Evolutionary conservation across 2,888 invertebrate genomes (phyloP).

Genomic region (Drosophila ustulata): DNA sequence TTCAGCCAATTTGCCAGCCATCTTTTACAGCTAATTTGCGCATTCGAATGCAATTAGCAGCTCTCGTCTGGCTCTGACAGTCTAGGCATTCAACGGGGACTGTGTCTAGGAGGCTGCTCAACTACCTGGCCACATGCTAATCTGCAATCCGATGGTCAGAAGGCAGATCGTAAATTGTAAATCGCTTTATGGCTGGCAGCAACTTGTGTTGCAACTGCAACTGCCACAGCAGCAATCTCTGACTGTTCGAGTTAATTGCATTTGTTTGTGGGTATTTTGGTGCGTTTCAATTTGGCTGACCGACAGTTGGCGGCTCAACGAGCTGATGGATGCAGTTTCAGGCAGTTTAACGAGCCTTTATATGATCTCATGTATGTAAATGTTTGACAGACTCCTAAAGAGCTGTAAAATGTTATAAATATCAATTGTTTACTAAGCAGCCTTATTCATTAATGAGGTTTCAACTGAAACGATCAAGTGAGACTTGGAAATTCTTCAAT

Average conservation of each 20-base stretch:
- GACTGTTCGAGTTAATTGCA: conserved; percentile 45
- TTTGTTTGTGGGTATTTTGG: conserved; percentile 19
- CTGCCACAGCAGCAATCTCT: conserved; percentile 3
- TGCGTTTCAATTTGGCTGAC: conserved; percentile 13
- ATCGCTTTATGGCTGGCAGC: conserved; percentile 23
- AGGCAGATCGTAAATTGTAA: conserved; percentile 28
- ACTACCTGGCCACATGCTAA: conserved; percentile 45
- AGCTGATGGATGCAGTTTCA: conserved; percentile 8
- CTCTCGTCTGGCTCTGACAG: conserved; percentile 9
- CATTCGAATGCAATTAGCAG: conserved; percentile 64
- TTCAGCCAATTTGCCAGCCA: conserved; percentile 29
- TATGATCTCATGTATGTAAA: conserved; percentile 6
- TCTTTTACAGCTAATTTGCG: conserved; percentile 51
- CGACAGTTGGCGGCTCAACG: conserved; percentile 1
- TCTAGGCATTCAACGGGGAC: background rate
- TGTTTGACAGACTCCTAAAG: background rate
- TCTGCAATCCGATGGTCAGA: conserved; percentile 32
- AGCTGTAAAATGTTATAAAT: conserved; percentile 5
- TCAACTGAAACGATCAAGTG: background rate
- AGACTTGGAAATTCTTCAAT: too few species aligned
- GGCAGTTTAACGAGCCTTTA: background rate
- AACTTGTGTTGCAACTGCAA: conserved; percentile 25
- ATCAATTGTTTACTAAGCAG: background rate
- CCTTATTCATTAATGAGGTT: background rate
- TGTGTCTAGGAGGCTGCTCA: background rate